These are phyloP conservation scores for Cheilosia urbana DNA, from an alignment of 2,888 invertebrate species.

Conservation along the genomic window DNA sequence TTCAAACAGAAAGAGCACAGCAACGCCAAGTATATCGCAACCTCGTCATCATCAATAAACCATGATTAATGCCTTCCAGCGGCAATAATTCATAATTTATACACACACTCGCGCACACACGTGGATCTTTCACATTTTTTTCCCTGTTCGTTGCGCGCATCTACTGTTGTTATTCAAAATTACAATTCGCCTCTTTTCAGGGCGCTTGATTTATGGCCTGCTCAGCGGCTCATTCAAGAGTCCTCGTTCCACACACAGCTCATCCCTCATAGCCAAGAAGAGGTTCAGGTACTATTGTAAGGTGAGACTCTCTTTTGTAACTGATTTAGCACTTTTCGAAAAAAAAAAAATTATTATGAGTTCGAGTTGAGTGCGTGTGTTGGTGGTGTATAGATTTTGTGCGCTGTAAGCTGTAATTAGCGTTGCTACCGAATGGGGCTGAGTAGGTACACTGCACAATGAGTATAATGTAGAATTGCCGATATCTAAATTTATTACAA, in stretches of 20 bases:
- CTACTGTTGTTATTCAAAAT: constrained; percentile 71
- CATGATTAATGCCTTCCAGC: constrained; percentile 75
- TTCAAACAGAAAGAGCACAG: constrained; percentile 44
- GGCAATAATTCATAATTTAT: constrained; percentile 75
- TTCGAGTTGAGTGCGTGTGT: constrained; percentile 13
- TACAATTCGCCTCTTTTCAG: constrained; percentile 74
- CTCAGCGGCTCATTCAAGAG: constrained; percentile 71
- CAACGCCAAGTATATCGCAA: constrained; percentile 63
- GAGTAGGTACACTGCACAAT: constrained; percentile 15
- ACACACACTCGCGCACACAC: constrained; percentile 59
- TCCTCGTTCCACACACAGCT: constrained; percentile 25
- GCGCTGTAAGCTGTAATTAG: constrained; percentile 44
- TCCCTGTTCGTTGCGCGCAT: constrained; percentile 28
- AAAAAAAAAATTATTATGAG: no score
- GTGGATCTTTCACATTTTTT: constrained; percentile 47
- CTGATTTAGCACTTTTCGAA: constrained; percentile 50
- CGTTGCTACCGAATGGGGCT: constrained; percentile 47
- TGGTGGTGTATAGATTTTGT: constrained; percentile 9
- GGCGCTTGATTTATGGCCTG: constrained; percentile 70
- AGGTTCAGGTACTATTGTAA: background rate
- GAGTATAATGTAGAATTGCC: constrained; percentile 56
- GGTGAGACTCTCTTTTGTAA: constrained; percentile 8
- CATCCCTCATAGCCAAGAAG: constrained; percentile 30
- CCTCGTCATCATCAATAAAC: constrained; percentile 76
- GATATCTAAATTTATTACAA: constrained; percentile 53